Base-by-base conservation (phyloP, 2,888 invertebrate genomes). In the Gandaritis pyraliata region DNA sequence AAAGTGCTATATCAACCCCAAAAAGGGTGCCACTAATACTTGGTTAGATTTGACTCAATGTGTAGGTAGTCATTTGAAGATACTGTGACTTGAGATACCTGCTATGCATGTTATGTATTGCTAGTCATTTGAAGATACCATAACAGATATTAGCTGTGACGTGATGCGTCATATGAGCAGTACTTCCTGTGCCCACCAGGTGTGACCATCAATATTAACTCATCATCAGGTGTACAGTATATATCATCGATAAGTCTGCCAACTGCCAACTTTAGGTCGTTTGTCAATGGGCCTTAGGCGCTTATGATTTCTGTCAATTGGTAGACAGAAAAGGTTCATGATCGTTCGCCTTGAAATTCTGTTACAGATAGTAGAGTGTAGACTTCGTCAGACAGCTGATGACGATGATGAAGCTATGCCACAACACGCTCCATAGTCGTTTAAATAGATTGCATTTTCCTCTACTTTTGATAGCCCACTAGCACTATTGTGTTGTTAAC, bases 401-500 rank as follows among this genome's bases (percentile, higher is more conserved):
- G 23, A 23, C 4, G 23, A 23, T 33, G 8, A 33, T 33, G 8
- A 45, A 0, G 16, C 43, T 8, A 45, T 18, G 41, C 2, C 33
- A 33, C 33, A 33, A 6, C n/a, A 29, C 15, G 12, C 23, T 50
- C n/a, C 12, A 1, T n/a, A 51, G 29, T 23, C 5, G 13, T 13
- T 30, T 13, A 1, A 39, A 33, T 33, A 41, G 3, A 33, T 45
- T 54, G 16, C 33, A 36, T 54, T 36, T 36, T 54, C 33, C 15
- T 49, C 39, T 55, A 36, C 41, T 33, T 52, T 47, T 51, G 38
- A 59, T 58, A 51, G 55, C 45, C 58, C 23, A 50, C 38, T 46
- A 49, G 39, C 46, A 38, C 58, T 38, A 33, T 57, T 55, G 58
- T 63, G 18, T 18, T 54, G 46, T 43, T 55, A 47, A 51, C 47